Conservation (phyloP, 2,113 vertebrate species). For the Athene cunicularia region DNA sequence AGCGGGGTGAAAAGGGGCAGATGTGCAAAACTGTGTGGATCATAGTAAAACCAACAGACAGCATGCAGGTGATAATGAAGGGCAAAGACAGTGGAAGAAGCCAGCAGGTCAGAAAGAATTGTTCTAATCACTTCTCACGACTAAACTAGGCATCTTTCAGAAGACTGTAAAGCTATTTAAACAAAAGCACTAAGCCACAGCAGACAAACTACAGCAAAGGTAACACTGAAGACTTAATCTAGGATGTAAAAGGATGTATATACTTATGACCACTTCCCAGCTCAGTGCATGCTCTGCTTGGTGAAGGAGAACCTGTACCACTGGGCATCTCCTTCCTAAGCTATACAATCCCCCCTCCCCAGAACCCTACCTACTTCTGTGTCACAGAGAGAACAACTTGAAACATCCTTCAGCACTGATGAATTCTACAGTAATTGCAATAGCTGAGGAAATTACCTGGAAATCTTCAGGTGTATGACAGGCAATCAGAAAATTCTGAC, state of each 20-base stretch:
- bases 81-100: background rate
- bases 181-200: background rate
- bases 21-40: background rate
- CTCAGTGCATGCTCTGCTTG: background rate
- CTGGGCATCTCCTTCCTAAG: background rate
- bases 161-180: background rate
- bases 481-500: background rate
- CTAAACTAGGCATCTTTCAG: background rate
- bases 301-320: background rate
- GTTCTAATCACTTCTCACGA: background rate
- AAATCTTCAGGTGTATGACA: background rate
- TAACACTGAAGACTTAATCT: background rate
- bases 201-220: background rate
- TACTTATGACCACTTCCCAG: background rate
- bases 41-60: background rate
- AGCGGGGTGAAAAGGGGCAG: rapidly evolving
- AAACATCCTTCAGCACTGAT: background rate
- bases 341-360: background rate
- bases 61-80: rapidly evolving
- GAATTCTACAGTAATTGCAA: background rate
- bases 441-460: background rate
- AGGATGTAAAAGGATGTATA: background rate
- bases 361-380: background rate
- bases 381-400: background rate
- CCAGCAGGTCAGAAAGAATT: background rate